Evolutionary conservation across 2,888 invertebrate species (phyloP).

Genomic region (Zootermopsis nevadensis): DNA sequence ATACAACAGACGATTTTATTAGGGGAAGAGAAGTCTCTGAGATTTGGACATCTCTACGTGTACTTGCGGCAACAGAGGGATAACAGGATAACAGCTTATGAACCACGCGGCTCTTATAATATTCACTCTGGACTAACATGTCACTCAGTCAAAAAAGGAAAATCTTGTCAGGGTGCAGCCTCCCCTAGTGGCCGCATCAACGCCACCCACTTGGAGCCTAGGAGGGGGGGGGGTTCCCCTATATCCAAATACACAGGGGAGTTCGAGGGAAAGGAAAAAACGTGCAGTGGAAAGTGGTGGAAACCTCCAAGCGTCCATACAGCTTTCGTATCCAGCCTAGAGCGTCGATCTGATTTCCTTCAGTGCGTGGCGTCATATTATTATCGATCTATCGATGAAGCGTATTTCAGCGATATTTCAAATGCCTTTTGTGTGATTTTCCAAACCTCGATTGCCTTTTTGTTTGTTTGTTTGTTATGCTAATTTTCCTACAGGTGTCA

Average conservation of each 20-base stretch:
- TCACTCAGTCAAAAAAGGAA: constrained; percentile 53
- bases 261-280: constrained; percentile 9
- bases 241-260: constrained; percentile 1
- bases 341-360: no score
- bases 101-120: constrained; percentile 45
- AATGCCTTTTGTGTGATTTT: no score
- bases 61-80: not conserved
- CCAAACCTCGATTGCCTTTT: no score
- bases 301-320: not conserved
- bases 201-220: constrained; percentile 15
- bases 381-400: no score
- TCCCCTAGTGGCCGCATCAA: constrained; percentile 38
- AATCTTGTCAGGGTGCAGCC: constrained; percentile 48
- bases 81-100: constrained; percentile 48
- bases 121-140: constrained; percentile 46
- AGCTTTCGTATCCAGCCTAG: not conserved
- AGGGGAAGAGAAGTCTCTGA: constrained; percentile 44
- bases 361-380: no score
- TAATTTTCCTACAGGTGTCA: no score
- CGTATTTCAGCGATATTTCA: no score
- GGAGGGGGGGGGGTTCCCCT: constrained; percentile 20
- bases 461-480: no score
- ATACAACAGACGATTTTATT: constrained; percentile 49
- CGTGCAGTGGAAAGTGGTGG: not conserved
- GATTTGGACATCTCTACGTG: constrained; percentile 42